phyloP scores from a whole-genome alignment of 2,888 invertebrate genomes.

The Heliconius charithonia region DNA sequence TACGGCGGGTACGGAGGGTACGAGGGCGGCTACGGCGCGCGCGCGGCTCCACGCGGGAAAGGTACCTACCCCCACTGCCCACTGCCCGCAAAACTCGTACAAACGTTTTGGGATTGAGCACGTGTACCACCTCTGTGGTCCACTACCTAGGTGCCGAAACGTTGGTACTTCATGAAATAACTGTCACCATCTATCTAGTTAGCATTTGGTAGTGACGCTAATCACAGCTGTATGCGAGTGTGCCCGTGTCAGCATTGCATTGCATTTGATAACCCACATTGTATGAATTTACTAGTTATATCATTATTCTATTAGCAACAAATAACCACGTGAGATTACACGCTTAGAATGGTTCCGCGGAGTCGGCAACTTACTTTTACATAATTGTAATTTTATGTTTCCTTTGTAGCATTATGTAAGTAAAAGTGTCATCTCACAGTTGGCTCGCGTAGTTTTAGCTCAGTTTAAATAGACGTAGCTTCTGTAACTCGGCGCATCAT shows the following conservation, averaged over 20 bases:
- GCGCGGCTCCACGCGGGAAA: conserved; percentile 94
- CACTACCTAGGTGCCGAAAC: neutral
- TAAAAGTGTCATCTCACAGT: conserved; percentile 9
- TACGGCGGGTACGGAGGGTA: conserved; percentile 94
- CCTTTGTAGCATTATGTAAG: neutral
- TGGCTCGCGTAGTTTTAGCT: neutral
- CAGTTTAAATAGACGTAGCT: conserved; percentile 1
- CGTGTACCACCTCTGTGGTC: neutral
- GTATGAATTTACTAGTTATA: neutral
- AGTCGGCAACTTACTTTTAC: neutral
- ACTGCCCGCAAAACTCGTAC: conserved; percentile 29
- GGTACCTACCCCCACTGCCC: conserved; percentile 82
- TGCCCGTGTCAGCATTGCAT: neutral
- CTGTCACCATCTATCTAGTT: conserved; percentile 6
- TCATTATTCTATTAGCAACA: neutral
- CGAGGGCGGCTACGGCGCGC: conserved; percentile 94
- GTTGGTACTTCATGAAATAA: conserved; percentile 12
- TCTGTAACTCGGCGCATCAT: too few relatives aligned
- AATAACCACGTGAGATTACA: conserved; percentile 16
- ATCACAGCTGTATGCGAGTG: conserved; percentile 1
- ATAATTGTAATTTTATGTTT: too few relatives aligned
- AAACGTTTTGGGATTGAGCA: conserved; percentile 31
- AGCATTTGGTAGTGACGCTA: conserved; percentile 15
- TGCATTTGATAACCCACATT: neutral
- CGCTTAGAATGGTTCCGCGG: neutral